These are phyloP conservation scores for Ditula angustiorana DNA, from an alignment of 2,888 invertebrate genomes.

Conservation along the genomic window DNA sequence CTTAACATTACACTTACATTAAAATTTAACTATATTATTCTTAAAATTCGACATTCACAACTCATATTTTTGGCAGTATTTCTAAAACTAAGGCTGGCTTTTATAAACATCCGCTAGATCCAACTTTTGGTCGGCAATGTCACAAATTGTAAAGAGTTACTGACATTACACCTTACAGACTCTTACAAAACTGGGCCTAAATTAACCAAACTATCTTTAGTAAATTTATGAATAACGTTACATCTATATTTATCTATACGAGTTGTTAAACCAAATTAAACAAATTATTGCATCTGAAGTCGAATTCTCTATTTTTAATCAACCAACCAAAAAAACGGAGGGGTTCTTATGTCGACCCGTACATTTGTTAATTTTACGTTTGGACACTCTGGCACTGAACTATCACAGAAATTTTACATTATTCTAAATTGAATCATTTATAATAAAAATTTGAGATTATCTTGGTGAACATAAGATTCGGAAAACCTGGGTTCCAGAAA, in stretches of 20 bases:
- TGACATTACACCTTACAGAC: too few species aligned
- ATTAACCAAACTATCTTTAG: not conserved
- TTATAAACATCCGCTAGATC: too few species aligned
- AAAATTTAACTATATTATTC: conserved; percentile 13
- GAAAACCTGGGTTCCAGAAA: too few species aligned
- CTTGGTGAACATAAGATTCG: not conserved
- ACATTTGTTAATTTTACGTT: too few species aligned
- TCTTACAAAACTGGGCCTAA: too few species aligned
- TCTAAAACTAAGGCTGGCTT: conserved; percentile 36
- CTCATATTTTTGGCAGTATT: conserved; percentile 31
- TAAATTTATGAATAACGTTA: not conserved
- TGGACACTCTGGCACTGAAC: conserved; percentile 62
- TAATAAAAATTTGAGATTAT: conserved; percentile 20
- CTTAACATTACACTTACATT: conserved; percentile 14
- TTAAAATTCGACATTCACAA: conserved; percentile 17
- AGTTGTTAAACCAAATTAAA: not conserved
- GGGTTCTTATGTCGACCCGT: too few species aligned
- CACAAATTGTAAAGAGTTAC: too few species aligned
- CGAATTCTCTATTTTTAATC: not conserved
- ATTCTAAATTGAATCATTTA: conserved; percentile 4
- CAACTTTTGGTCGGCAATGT: too few species aligned
- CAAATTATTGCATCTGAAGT: not conserved
- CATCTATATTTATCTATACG: not conserved
- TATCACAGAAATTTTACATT: conserved; percentile 64
- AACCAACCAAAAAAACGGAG: not conserved